These are phyloP conservation scores for Bombyx mandarina DNA, from an alignment of 1,140 invertebrate genomes.

Conservation along the genomic window DNA sequence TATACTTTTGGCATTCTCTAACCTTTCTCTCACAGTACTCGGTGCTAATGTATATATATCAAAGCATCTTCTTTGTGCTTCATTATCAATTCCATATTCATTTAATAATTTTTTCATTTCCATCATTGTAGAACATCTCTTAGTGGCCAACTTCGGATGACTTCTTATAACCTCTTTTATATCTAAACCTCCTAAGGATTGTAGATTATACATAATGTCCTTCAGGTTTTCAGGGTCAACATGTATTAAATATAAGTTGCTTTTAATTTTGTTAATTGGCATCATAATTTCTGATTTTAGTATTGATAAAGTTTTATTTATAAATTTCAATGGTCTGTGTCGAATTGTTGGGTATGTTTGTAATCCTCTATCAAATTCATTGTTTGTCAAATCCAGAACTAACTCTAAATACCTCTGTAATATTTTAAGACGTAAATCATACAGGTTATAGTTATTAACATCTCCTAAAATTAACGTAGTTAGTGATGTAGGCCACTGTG, in stretches of 20 bases:
- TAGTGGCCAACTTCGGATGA: slow-evolving; percentile 63
- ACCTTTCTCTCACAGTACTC: slow-evolving; percentile 55
- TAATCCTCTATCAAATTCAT: slow-evolving; percentile 55
- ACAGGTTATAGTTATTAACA: slow-evolving; percentile 39
- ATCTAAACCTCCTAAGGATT: slow-evolving; percentile 51
- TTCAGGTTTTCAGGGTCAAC: slow-evolving; percentile 62
- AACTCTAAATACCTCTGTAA: slow-evolving; percentile 62
- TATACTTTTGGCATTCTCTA: slow-evolving; percentile 53
- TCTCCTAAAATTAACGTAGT: slow-evolving; percentile 41
- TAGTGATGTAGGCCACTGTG: slow-evolving; percentile 48
- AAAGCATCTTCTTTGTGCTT: slow-evolving; percentile 50
- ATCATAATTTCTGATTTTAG: slow-evolving; percentile 62
- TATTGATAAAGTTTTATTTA: slow-evolving; percentile 61
- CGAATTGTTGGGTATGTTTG: slow-evolving; percentile 63
- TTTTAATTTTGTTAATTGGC: slow-evolving; percentile 62
- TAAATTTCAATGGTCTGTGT: slow-evolving; percentile 60
- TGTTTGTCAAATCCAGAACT: slow-evolving; percentile 55
- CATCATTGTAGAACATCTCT: slow-evolving; percentile 44
- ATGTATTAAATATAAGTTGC: slow-evolving; percentile 63
- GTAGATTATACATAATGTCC: slow-evolving; percentile 56
- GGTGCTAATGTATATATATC: slow-evolving; percentile 60
- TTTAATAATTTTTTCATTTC: slow-evolving; percentile 64
- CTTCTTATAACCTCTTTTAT: slow-evolving; percentile 58
- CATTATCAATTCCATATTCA: slow-evolving; percentile 54
- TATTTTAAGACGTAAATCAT: slow-evolving; percentile 43